phyloP scores from a whole-genome alignment of 2,888 invertebrate species.

The Perdita meconis region DNA sequence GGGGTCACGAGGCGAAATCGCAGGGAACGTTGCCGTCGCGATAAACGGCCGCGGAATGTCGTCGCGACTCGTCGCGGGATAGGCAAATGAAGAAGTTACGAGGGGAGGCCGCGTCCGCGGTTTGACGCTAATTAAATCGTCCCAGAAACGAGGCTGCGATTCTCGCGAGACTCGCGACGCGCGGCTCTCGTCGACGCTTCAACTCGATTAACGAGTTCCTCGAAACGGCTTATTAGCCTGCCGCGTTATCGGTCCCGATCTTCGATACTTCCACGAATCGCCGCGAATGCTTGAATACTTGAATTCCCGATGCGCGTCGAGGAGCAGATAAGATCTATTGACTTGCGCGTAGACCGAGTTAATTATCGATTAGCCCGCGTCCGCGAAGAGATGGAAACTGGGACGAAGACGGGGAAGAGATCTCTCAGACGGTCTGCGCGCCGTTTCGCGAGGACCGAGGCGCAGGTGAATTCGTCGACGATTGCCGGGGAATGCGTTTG shows the following conservation, averaged over 20 bases:
- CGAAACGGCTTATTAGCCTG: constrained; percentile 53
- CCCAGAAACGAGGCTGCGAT: constrained; percentile 26
- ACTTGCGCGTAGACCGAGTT: constrained; percentile 19
- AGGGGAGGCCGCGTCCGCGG: not conserved
- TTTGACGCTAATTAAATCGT: constrained; percentile 42
- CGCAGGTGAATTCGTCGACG: constrained; percentile 21
- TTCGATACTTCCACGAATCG: constrained; percentile 40
- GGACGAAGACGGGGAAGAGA: not conserved
- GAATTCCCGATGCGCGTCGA: constrained; percentile 5
- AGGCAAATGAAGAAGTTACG: constrained; percentile 38
- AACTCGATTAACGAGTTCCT: constrained; percentile 55
- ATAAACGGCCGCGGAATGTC: constrained; percentile 19
- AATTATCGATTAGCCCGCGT: constrained; percentile 42
- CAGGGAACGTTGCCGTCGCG: constrained; percentile 26
- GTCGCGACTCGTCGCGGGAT: constrained; percentile 14
- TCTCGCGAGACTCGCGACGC: not conserved
- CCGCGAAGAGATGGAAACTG: constrained; percentile 9
- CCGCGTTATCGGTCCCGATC: constrained; percentile 36
- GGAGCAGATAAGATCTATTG: constrained; percentile 8
- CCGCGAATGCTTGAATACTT: constrained; percentile 17
- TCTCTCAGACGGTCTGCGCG: no score
- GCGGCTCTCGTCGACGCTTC: not conserved
- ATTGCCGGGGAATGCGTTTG: not conserved
- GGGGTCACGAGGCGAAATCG: constrained; percentile 29
- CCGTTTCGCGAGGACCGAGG: not conserved